phyloP scores from a whole-genome alignment of 2,888 invertebrate genomes.

The Lobophora halterata region DNA sequence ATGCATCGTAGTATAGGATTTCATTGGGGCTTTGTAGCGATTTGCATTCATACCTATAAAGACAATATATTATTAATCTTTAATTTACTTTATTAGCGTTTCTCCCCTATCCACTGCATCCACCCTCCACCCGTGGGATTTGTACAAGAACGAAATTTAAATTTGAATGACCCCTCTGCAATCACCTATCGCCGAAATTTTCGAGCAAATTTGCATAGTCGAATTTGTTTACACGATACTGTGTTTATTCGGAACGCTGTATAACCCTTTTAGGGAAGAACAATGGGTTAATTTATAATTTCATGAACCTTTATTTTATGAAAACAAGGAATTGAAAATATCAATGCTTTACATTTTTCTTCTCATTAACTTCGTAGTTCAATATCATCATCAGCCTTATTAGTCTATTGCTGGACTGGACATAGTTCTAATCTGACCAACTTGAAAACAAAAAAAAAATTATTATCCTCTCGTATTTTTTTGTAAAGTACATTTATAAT shows the following conservation, averaged over 20 bases:
- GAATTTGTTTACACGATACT: constrained; percentile 30
- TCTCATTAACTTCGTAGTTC: no score
- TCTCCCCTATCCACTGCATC: constrained; percentile 56
- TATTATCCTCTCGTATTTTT: no score
- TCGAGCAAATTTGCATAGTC: constrained; percentile 41
- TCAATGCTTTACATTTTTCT: no score
- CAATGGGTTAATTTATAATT: constrained; percentile 23
- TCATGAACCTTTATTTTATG: background rate
- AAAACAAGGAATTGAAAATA: no score
- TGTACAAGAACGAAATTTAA: constrained; percentile 73
- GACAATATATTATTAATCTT: constrained; percentile 80
- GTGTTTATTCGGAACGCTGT: constrained; percentile 20
- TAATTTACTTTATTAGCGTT: constrained; percentile 79
- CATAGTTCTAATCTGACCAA: no score
- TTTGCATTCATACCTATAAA: constrained; percentile 63
- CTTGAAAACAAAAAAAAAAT: no score
- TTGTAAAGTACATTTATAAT: no score
- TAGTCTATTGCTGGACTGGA: no score
- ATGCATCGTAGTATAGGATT: constrained; percentile 51
- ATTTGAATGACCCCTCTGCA: constrained; percentile 70
- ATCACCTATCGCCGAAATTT: constrained; percentile 56
- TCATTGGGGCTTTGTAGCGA: constrained; percentile 36
- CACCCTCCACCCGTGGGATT: constrained; percentile 66
- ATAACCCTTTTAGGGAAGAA: constrained; percentile 24
- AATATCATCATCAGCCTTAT: no score